Evolutionary conservation across 2,797 vertebrate species (phyloP), one percentile per base, ranked within the genome.

Genomic region (Lepus oiostolus): DNA sequence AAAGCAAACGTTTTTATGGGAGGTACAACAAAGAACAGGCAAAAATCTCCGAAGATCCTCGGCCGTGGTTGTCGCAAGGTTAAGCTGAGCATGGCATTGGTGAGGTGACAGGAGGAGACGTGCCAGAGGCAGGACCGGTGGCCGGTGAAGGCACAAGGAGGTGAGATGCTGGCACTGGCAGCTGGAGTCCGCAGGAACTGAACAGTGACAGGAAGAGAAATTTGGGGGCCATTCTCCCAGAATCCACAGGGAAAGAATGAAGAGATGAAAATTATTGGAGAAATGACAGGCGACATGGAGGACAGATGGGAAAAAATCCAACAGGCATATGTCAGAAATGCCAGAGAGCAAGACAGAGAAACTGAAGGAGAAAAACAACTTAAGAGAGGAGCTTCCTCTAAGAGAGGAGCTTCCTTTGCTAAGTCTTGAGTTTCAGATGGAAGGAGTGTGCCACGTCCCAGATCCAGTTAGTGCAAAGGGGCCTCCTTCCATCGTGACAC

Each of bases 191-290:
- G 19, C 17, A 65, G 87, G 84, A 76, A 88, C 22, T 17, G 9
- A 91, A 81, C 13, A 85, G 70, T 3, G 13, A 92, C n/a, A 17
- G 26, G 28, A 52, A 70, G 28, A 60, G 85, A 90, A 90, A 87
- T 87, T 82, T 67, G 52, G 72, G 76, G 38, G 81, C 42, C 42
- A 67, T 77, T 91, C 77, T 82, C 68, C 22, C 35, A 75, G 89
- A 87, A 90, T 79, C 38, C 67, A 82, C 19, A 91, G 87, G 28
- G 91, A 84, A 91, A 84, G 1, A 21, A 91, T 17, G 30, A 94
- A 82, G 79, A 81, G 10, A 95, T 94, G 87, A 95, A 81, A 96
- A 83, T 47, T 84, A 85, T 22, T 14, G 91, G n/a, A 90, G 70
- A 87, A 91, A 88, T 3, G 26, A 60, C 11, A 77, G 85, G 82